A percentile compares a stretch with the other conserved stretches of the same genome.
Evolutionary conservation across 2,113 vertebrate species (phyloP).

Genomic region (Lethenteron reissneri): DNA sequence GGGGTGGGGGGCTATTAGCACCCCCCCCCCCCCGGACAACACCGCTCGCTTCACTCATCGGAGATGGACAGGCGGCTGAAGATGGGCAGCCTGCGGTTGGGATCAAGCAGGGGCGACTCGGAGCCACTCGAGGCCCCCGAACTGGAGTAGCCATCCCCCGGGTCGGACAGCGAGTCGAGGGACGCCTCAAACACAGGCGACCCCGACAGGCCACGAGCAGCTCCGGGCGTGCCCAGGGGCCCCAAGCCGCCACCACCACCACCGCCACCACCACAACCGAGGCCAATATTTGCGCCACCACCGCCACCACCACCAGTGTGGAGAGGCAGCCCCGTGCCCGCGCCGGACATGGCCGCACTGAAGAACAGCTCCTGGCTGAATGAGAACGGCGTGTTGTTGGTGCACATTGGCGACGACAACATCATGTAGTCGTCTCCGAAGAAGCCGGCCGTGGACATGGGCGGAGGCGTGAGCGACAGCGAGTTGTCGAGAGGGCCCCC

Average conservation of each 20-base stretch:
- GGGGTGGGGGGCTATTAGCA: too few species aligned
- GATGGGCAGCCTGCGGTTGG: conserved; percentile 83
- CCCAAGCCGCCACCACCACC: conserved; percentile 8
- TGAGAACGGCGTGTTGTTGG: conserved; percentile 85
- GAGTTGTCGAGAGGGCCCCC: conserved; percentile 68
- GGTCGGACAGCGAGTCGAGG: conserved; percentile 84
- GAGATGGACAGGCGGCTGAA: conserved; percentile 99
- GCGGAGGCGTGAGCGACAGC: conserved; percentile 82
- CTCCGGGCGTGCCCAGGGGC: conserved; percentile 20
- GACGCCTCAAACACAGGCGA: conserved; percentile 75
- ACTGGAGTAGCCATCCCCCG: conserved; percentile 96
- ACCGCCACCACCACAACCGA: too few species aligned
- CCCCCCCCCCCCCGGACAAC: background rate
- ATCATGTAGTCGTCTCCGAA: conserved; percentile 50
- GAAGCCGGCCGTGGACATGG: conserved; percentile 30
- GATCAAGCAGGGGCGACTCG: conserved; percentile 70
- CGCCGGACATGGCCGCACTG: conserved; percentile 6
- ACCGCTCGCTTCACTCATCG: conserved; percentile 50
- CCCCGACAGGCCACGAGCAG: conserved; percentile 58
- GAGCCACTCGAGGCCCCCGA: conserved; percentile 81
- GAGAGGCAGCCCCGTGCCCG: conserved; percentile 38
- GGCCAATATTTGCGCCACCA: too few species aligned
- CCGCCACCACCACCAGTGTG: conserved; percentile 37
- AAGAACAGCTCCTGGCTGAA: conserved; percentile 96
- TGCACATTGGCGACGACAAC: conserved; percentile 41